Percentiles rank a stretch among this genome's conserved stretches.
Conservation (phyloP, 1,140 invertebrate species). For the Thaumatotibia leucotreta region DNA sequence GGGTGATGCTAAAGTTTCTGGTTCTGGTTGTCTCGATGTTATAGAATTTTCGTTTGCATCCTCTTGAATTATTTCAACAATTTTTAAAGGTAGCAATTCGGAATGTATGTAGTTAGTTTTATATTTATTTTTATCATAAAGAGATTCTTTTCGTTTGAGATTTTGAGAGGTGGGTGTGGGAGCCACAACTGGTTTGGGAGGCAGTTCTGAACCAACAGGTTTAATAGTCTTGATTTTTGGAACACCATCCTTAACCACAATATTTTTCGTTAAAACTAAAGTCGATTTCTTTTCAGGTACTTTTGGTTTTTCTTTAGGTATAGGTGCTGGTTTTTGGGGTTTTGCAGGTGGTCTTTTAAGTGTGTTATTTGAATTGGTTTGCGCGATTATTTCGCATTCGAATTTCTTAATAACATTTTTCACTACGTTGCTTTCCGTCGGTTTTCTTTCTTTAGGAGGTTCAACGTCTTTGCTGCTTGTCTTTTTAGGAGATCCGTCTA, state of each 20-base stretch:
- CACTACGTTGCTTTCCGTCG: slow-evolving; percentile 45
- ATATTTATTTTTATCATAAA: slow-evolving; percentile 66
- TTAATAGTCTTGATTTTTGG: slow-evolving; percentile 71
- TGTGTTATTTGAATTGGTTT: slow-evolving; percentile 38
- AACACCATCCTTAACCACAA: slow-evolving; percentile 69
- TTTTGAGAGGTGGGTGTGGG: slow-evolving; percentile 26
- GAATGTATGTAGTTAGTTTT: slow-evolving; percentile 68
- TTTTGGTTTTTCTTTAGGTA: slow-evolving; percentile 67
- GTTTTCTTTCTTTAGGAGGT: slow-evolving; percentile 30
- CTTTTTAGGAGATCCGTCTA: slow-evolving; percentile 59
- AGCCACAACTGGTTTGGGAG: slow-evolving; percentile 27
- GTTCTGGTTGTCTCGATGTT: not conserved
- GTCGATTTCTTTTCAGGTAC: slow-evolving; percentile 74
- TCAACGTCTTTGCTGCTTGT: slow-evolving; percentile 19
- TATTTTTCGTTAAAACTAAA: slow-evolving; percentile 67
- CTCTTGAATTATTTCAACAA: slow-evolving; percentile 70
- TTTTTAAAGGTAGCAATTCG: slow-evolving; percentile 58
- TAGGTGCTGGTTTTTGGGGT: slow-evolving; percentile 33
- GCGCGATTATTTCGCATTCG: slow-evolving; percentile 65
- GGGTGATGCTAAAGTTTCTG: not conserved
- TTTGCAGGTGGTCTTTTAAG: slow-evolving; percentile 40
- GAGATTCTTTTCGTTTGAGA: slow-evolving; percentile 53
- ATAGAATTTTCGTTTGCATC: slow-evolving; percentile 17
- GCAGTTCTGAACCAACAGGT: slow-evolving; percentile 30
- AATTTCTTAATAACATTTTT: slow-evolving; percentile 69